Evolutionary conservation across 2,888 invertebrate genomes (phyloP), one percentile per base, ranked within the genome.

Genomic region (Tanytarsus gracilentus): DNA sequence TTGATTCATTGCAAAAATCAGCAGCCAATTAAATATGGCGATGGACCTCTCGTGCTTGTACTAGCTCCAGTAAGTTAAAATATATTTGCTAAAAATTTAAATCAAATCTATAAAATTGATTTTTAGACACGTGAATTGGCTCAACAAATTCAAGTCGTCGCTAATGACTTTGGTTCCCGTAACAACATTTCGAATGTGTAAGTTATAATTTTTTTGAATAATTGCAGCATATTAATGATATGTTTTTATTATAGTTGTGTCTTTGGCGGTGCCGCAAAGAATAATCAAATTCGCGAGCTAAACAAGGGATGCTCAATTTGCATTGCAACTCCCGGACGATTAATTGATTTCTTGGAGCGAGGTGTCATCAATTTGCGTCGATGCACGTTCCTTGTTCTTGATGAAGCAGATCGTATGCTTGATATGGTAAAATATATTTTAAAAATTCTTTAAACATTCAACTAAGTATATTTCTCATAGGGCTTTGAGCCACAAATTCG

Each of bases 231-330:
- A 90, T 94, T 18, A 83, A 85, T 67, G 87, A 96, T 29, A n/a
- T n/a, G n/a, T n/a, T n/a, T n/a, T n/a, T n/a, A n/a, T n/a, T n/a
- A n/a, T n/a, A 92, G 93, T 0, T 98, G 97, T 71, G 84, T 97
- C 40, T 99, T 97, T 73, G 98, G 98, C 44, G 98, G 98, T n/a
- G 96, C 98, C 1, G 93, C 96, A 0, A 97, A 97, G 73, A 93
- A 90, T 27, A 91, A 91, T 7, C 97, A 97, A 70, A 87, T 88
- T 0, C 78, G 86, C 60, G 85, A 87, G 69, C 73, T 92, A 61
- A 87, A 88, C 73, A 78, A 87, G 63, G 95, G 95, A 16, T 91
- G 93, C 55, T 95, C 96, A 75, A 93, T 97, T 68, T 84, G 91
- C 63, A 96, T 97, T 65, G 97, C 97, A 1, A 97, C 97, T 14